phyloP scores from a whole-genome alignment of 1,140 invertebrate species.

The Spodoptera litura region DNA sequence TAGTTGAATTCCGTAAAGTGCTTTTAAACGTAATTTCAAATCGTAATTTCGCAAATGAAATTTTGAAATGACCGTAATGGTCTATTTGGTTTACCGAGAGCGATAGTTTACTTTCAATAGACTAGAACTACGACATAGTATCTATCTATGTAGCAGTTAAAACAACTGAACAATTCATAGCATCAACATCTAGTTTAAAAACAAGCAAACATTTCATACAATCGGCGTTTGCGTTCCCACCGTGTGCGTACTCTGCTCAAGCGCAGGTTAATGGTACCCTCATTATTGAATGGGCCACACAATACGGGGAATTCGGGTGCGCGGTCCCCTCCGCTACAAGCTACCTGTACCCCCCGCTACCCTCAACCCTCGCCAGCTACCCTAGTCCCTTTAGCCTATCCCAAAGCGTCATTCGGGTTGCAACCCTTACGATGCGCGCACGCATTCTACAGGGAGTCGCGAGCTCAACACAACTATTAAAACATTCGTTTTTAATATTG shows the following conservation, averaged over 20 bases:
- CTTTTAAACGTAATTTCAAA: neutral
- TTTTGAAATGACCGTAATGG: neutral
- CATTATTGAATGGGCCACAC: slow-evolving; percentile 56
- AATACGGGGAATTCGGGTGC: slow-evolving; percentile 72
- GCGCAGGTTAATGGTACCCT: slow-evolving; percentile 55
- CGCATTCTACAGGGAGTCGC: slow-evolving; percentile 49
- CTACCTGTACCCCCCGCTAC: slow-evolving; percentile 68
- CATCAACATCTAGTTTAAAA: slow-evolving; percentile 42
- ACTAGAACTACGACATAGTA: slow-evolving; percentile 18
- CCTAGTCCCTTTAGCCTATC: slow-evolving; percentile 47
- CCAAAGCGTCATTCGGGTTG: slow-evolving; percentile 64
- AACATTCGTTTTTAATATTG: slow-evolving; percentile 24
- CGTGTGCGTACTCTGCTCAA: slow-evolving; percentile 41
- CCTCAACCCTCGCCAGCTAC: slow-evolving; percentile 37
- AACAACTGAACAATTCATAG: slow-evolving; percentile 45
- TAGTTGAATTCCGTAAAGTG: slow-evolving; percentile 3
- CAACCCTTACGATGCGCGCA: slow-evolving; percentile 72
- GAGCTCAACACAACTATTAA: slow-evolving; percentile 16
- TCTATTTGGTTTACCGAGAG: neutral
- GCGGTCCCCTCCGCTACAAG: slow-evolving; percentile 57
- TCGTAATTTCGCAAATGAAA: neutral
- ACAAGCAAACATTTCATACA: slow-evolving; percentile 44
- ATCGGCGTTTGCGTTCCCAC: slow-evolving; percentile 39
- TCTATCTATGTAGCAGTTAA: slow-evolving; percentile 5
- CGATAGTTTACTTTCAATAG: slow-evolving; percentile 16